Base-by-base conservation (phyloP, 2,113 vertebrate genomes). In the Hemichromis elongatus region DNA sequence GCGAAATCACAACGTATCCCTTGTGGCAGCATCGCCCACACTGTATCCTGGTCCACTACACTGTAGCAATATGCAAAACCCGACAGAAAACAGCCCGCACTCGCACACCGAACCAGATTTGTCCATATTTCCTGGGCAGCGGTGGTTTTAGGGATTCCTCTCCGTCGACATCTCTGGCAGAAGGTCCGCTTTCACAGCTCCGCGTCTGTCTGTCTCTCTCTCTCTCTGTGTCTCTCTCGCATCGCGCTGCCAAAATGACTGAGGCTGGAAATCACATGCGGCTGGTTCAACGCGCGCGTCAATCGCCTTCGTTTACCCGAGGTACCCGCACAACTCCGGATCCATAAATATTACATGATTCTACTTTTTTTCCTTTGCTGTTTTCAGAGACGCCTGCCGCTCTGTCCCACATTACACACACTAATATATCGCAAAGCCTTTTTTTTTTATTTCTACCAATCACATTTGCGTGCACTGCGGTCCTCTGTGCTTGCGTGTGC, bases 21-120 rank as follows among this genome's bases (percentile, higher is more conserved):
- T 92, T 94, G 93, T 95, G 92, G 90, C 88, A 92, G 93, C 93
- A 66, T 95, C 94, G 94, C 95, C 94, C 95, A 95, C 95, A 93
- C 92, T 83, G 90, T 88, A 91, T 95, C 94, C 92, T 83, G 92
- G 92, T 92, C 93, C 94, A 87, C 92, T 89, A 83, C 80, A 66
- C 84, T 86, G 88, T 83, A 81, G 92, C 90, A 78, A 86, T 83
- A 86, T 88, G 88, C 68, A 84, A 52, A 80, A 61, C 55, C 80
- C 63, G 80, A 81, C 13, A 80, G 78, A 50, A 81, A 88, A 80
- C 80, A 83, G 77, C 88, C 86, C 63, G 83, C 89, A 92, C 88
- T 82, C 70, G 81, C 81, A 68, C 24, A 57, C 9, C 26, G 80
- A 92, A 85, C 77, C 16, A 84, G 75, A 89, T 92, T 80, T 89